These are phyloP conservation scores for Isotomurus palustris DNA, from an alignment of 2,888 invertebrate genomes.

Conservation along the genomic window DNA sequence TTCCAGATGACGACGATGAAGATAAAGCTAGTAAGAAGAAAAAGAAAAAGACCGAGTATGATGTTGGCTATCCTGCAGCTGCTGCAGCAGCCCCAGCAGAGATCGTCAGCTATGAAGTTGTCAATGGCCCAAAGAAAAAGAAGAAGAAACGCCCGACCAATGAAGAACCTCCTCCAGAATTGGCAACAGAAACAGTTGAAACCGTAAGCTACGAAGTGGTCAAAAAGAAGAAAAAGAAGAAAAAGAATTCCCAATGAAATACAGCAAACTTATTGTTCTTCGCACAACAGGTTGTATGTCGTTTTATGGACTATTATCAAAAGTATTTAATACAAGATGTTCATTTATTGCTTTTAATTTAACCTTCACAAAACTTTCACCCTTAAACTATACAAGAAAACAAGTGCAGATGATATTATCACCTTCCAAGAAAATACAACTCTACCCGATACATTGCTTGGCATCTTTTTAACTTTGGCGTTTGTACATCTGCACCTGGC, in stretches of 20 bases:
- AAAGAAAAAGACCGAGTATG: not conserved
- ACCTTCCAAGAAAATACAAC: too few relatives aligned
- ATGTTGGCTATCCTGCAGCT: not conserved
- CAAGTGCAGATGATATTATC: not conserved
- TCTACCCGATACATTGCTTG: too few relatives aligned
- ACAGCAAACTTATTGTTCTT: not conserved
- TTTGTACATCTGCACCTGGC: not conserved
- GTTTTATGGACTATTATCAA: too few relatives aligned
- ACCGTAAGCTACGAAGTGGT: not conserved
- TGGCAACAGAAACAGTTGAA: not conserved
- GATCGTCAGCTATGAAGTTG: not conserved
- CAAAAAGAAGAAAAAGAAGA: constrained; percentile 1
- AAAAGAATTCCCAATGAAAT: not conserved
- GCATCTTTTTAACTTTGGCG: too few relatives aligned
- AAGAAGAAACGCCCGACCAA: too few relatives aligned
- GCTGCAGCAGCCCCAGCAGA: not conserved
- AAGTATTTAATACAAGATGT: not conserved
- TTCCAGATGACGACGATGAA: too few relatives aligned
- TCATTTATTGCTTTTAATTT: not conserved
- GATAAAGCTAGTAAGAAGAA: too few relatives aligned
- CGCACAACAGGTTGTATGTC: not conserved
- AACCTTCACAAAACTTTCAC: not conserved
- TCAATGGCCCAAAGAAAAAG: not conserved
- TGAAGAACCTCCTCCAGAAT: not conserved
- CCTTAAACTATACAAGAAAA: not conserved